These are phyloP conservation scores for Reticulitermes speratus DNA, from an alignment of 1,140 invertebrate genomes.

Conservation along the genomic window DNA sequence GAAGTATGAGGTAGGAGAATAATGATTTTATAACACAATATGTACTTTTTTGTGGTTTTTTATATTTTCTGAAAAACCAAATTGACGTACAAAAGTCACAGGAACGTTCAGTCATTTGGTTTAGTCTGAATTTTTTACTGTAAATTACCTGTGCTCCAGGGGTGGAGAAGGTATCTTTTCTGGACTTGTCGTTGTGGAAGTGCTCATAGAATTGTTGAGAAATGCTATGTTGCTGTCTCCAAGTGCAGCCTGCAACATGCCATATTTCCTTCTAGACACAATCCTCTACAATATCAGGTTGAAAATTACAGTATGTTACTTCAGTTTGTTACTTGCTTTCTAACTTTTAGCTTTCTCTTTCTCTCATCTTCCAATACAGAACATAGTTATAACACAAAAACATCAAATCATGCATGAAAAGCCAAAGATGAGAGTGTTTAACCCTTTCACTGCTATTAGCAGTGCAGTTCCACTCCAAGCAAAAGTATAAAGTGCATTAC, in stretches of 20 bases:
- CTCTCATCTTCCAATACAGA: background rate
- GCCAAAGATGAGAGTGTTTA: no score
- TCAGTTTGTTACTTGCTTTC: no score
- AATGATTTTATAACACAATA: no score
- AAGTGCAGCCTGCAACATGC: constrained; percentile 58
- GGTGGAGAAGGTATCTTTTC: constrained; percentile 52
- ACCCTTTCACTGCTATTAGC: no score
- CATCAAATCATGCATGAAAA: no score
- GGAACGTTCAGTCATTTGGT: no score
- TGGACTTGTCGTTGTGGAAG: constrained; percentile 52
- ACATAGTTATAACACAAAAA: background rate
- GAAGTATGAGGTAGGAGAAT: no score
- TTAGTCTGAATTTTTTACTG: background rate
- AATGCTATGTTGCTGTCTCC: constrained; percentile 64
- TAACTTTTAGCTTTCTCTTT: background rate
- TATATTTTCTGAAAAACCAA: no score
- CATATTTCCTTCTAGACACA: constrained; percentile 18
- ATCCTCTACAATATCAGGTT: background rate
- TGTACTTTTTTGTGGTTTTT: no score
- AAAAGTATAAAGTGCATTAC: no score
- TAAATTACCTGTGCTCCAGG: constrained; percentile 22
- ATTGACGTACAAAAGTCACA: no score
- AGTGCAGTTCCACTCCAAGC: no score
- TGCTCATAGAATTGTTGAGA: constrained; percentile 54
- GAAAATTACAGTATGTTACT: background rate